phyloP scores from a whole-genome alignment of 1,140 invertebrate genomes.

The Pseudomyrmex concolor region DNA sequence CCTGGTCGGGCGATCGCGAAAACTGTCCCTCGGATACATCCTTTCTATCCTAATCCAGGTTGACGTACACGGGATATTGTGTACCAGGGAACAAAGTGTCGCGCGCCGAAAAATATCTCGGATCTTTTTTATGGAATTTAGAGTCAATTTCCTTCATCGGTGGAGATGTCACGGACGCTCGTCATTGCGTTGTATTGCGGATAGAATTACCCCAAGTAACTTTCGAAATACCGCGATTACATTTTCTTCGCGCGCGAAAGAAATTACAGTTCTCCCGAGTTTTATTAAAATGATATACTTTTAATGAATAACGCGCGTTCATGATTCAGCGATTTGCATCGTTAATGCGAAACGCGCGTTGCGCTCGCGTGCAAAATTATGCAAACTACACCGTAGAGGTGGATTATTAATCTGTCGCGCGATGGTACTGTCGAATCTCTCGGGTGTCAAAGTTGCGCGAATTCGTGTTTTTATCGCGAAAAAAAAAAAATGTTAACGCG shows the following conservation, averaged over 20 bases:
- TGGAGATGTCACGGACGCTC: not conserved
- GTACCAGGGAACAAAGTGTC: constrained; percentile 3
- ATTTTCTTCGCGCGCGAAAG: not conserved
- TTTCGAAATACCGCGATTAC: not conserved
- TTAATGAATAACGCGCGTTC: constrained; percentile 2
- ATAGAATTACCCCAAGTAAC: not conserved
- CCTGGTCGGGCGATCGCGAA: constrained; percentile 49
- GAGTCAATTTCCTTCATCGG: not conserved
- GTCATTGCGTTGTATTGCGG: not conserved
- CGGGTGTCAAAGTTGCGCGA: constrained; percentile 50
- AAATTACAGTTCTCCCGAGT: constrained; percentile 1
- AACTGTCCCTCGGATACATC: constrained; percentile 23
- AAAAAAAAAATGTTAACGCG: constrained; percentile 14
- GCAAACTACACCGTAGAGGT: not conserved
- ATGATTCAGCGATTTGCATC: constrained; percentile 21
- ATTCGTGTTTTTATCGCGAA: constrained; percentile 46
- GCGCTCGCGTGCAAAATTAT: constrained; percentile 34
- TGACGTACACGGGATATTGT: constrained; percentile 38
- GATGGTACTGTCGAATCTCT: constrained; percentile 44
- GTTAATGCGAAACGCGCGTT: constrained; percentile 7
- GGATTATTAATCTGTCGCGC: constrained; percentile 42
- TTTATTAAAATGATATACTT: constrained; percentile 17
- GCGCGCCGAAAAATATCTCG: constrained; percentile 17
- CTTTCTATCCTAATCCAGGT: constrained; percentile 24
- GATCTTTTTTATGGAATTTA: not conserved